Evolutionary conservation across 2,797 vertebrate species (phyloP), one percentile per base, ranked within the genome.

Genomic region (Rhodeus uyekii): DNA sequence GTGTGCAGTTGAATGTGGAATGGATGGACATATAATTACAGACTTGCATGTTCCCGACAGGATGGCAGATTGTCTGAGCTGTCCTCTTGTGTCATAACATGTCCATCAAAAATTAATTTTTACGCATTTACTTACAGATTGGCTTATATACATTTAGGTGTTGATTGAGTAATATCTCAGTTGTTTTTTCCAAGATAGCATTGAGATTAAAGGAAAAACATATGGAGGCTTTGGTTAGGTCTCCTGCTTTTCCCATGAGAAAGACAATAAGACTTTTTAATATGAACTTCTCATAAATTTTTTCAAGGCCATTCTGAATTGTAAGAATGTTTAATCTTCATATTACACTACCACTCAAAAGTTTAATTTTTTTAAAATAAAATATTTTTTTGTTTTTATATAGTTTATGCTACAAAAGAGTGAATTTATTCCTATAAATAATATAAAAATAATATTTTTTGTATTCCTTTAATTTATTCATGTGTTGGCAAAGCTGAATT

Each of bases 1-100:
- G 85, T 85, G 85, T 83, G 89, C 85, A 85, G 83, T 90, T 76
- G 83, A 87, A 86, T 87, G 86, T 87, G 88, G 82, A 93, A 88
- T 55, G 87, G 89, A 90, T 90, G 90, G 90, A 91, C 90, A 92
- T 93, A 92, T 91, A 93, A 94, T 95, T 91, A 92, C 90, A 32
- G n/a, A 80, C 72, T 88, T 93, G 90, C 93, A 89, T 92, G 83
- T 87, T 80, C 10, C 42, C 80, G 90, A 91, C 92, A 93, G 75
- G 88, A 82, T 86, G 88, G 85, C 90, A 92, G 90, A 91, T 91
- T 91, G 90, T 88, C 90, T 86, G 89, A 89, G 87, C 74, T 83
- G 85, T 90, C 87, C 42, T 89, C 87, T 90, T 81, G 84, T 88
- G 85, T 91, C 89, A 87, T 87, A 85, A 88, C 64, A 73, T 77